phyloP scores from a whole-genome alignment of 1,140 invertebrate genomes.

The Dreissena polymorpha region DNA sequence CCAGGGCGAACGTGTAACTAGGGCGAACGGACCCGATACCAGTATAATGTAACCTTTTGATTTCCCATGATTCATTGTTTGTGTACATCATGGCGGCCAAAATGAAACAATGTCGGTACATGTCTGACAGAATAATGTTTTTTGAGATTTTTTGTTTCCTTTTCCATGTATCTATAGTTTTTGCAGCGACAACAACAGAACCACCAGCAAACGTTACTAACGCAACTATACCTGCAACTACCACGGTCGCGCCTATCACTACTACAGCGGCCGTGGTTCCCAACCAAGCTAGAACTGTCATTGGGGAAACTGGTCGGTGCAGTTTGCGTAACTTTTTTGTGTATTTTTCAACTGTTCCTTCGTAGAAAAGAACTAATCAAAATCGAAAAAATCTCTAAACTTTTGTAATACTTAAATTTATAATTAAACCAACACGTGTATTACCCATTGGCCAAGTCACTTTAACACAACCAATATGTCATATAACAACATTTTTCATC shows the following conservation, averaged over 20 bases:
- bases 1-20: too few species aligned
- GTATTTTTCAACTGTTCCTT: too few species aligned
- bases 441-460: too few species aligned
- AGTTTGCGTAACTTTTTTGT: too few species aligned
- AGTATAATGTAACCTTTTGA: neutral
- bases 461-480: too few species aligned
- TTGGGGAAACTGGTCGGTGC: constrained; percentile 37
- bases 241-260: constrained; percentile 31
- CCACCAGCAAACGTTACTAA: neutral
- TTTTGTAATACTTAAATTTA: too few species aligned
- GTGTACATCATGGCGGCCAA: constrained; percentile 56
- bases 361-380: too few species aligned
- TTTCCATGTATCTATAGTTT: neutral
- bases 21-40: too few species aligned
- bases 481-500: too few species aligned
- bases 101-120: constrained; percentile 52
- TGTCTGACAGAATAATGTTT: constrained; percentile 4
- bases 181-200: constrained; percentile 25
- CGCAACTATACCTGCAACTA: neutral
- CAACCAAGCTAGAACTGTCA: constrained; percentile 35
- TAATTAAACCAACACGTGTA: too few species aligned
- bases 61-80: constrained; percentile 51
- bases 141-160: neutral
- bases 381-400: too few species aligned
- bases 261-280: constrained; percentile 34